Evolutionary conservation across 2,113 vertebrate genomes (phyloP).

Genomic region (Tor tambroides): DNA sequence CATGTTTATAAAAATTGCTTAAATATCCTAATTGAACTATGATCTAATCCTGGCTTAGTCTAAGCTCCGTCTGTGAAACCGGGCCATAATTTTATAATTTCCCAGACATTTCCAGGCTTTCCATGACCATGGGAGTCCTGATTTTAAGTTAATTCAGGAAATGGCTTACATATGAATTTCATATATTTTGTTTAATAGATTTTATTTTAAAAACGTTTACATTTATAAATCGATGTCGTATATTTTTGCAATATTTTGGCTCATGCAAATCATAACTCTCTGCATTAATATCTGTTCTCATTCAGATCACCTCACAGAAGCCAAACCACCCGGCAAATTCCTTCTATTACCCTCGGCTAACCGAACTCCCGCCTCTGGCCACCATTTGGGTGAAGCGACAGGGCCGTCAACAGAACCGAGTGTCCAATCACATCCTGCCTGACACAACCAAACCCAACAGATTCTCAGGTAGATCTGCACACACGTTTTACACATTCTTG

Average conservation of each 20-base stretch:
- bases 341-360: constrained; percentile 79
- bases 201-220: no score
- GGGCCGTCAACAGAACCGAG: constrained; percentile 62
- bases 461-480: constrained; percentile 69
- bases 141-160: no score
- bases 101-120: no score
- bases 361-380: constrained; percentile 76
- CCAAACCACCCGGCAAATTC: constrained; percentile 82
- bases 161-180: no score
- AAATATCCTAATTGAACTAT: no score
- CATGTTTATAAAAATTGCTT: no score
- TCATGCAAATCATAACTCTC: neutral
- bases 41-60: no score
- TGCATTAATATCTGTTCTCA: neutral
- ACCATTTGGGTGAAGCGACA: constrained; percentile 72
- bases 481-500: neutral
- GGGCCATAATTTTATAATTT: no score
- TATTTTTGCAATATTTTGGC: neutral
- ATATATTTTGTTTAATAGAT: no score
- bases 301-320: constrained; percentile 79
- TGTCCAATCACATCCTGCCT: constrained; percentile 80
- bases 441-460: constrained; percentile 68
- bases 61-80: no score
- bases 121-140: no score
- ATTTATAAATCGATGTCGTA: neutral